Evolutionary conservation across 1,140 invertebrate genomes (phyloP), one percentile per base, ranked within the genome.

Genomic region (Lasioglossum baleicum): DNA sequence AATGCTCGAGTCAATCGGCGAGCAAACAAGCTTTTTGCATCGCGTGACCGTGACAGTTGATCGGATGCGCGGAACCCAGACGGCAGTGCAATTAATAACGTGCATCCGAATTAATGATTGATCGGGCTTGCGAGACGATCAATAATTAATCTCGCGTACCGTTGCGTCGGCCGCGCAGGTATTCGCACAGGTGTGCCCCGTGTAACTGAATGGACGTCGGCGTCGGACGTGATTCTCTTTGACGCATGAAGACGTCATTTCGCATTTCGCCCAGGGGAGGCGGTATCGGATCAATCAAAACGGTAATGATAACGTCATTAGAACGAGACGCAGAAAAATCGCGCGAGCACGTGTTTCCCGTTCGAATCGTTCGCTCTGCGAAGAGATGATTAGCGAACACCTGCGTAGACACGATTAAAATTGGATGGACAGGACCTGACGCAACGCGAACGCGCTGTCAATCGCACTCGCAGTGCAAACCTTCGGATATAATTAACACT

Each of bases 91-190:
- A 73, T 79, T 66, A 79, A 73, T 79, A 67, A 73, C 64, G 44
- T 51, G 7, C 44, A 58, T 48, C 15, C 51, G 58, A 71, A 77
- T 70, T 70, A 63, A 63, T 61, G 56, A 77, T 70, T 48, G 44
- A 77, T 77, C 75, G 42, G 13, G 26, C 51, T 22, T 7, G 42
- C 31, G 26, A 3, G 0, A 5, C 76, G 61, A 79, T 79, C 66
- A 66, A 79, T 73, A 58, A 79, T 79, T 73, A 73, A 79, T 79
- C 42, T 20, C 70, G 77, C 69, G 70, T 35, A 35, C 35, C 35
- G 35, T 73, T 35, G 40, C 15, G 51, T 22, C 48, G 17, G 26
- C 35, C 68, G 60, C 56, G 77, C 51, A 48, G 76, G 76, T 31
- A 79, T 73, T 2, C 7, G 17, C 65, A 42, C 53, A 63, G 58